Evolutionary conservation across 2,888 invertebrate species (phyloP), one percentile per base, ranked within the genome.

Genomic region (Crematogaster levior): DNA sequence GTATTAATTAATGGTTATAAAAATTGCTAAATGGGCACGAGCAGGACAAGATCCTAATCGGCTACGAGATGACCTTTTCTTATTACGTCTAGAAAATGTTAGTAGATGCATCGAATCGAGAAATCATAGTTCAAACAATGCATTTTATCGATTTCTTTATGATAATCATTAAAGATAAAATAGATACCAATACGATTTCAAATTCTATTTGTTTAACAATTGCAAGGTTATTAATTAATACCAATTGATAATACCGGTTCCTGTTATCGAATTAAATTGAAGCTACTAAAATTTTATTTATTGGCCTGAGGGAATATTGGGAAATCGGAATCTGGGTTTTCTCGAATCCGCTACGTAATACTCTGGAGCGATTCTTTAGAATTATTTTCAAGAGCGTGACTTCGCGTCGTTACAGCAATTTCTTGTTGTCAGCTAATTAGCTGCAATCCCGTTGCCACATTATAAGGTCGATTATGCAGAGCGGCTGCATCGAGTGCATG

Each of bases 1-100:
- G n/a, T 68, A 75, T 75, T 87, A 88, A 88, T 88, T 88, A 87
- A 89, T 79, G 83, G 74, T 89, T 85, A 84, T 83, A 87, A 84
- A 82, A 63, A 83, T 85, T 72, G 10, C 61, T 88, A 77, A 84
- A 74, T 77, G 65, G 63, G 68, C 53, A 77, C 40, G 74, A 81
- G 65, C 27, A 60, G 30, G 61, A 81, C 73, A 61, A 83, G 83
- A 83, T 82, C 53, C 60, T 61, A 40, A 51, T 74, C 65, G 68
- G 60, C 34, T 66, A 85, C 61, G 85, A 81, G 48, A 40, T 72
- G 82, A 89, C 80, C 82, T 88, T 88, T 88, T 84, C 85, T 70
- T 27, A 79, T 66, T 68, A 81, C 51, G 56, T 81, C 79, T 85
- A 68, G 74, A 79, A 84, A 84, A 88, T 84, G 58, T 88, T 77